Evolutionary conservation across 2,888 invertebrate species (phyloP).

Genomic region (Ellobium chinense): DNA sequence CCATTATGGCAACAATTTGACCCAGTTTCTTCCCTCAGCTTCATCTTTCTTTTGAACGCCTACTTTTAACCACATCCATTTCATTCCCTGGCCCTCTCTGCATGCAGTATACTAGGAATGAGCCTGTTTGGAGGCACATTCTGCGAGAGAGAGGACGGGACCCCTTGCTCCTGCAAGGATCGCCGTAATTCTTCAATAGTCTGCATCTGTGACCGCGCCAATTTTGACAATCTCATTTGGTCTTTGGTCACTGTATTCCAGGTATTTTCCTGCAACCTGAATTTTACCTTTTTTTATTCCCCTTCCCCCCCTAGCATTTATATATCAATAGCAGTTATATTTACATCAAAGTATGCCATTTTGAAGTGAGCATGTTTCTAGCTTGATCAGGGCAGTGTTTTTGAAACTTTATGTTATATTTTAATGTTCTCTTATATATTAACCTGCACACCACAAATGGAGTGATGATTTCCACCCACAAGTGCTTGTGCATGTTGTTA

Average conservation of each 20-base stretch:
- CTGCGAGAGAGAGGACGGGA: slow-evolving; percentile 88
- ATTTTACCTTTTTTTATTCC: not conserved
- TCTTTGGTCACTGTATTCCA: slow-evolving; percentile 81
- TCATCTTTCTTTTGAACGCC: too few species aligned
- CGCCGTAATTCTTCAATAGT: slow-evolving; percentile 82
- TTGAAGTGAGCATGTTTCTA: slow-evolving; percentile 2
- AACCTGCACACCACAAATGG: not conserved
- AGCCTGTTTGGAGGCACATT: slow-evolving; percentile 99
- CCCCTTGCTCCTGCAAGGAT: slow-evolving; percentile 92
- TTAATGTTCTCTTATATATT: not conserved
- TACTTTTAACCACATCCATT: not conserved
- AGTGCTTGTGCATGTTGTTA: too few species aligned
- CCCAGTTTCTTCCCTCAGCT: too few species aligned
- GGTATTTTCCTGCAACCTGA: slow-evolving; percentile 60
- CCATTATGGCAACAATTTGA: too few species aligned
- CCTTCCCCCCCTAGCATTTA: not conserved
- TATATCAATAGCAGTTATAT: not conserved
- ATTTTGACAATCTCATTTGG: slow-evolving; percentile 81
- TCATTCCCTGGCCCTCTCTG: not conserved
- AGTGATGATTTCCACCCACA: not conserved
- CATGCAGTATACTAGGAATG: slow-evolving; percentile 99
- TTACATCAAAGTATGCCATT: slow-evolving; percentile 1
- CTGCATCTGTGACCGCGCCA: slow-evolving; percentile 79
- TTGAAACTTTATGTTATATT: not conserved
- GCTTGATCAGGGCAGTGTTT: not conserved